A percentile compares a stretch with the other conserved stretches of the same genome.
These are phyloP conservation scores for Takifugu flavidus DNA, from an alignment of 2,113 vertebrate genomes.

Conservation along the genomic window DNA sequence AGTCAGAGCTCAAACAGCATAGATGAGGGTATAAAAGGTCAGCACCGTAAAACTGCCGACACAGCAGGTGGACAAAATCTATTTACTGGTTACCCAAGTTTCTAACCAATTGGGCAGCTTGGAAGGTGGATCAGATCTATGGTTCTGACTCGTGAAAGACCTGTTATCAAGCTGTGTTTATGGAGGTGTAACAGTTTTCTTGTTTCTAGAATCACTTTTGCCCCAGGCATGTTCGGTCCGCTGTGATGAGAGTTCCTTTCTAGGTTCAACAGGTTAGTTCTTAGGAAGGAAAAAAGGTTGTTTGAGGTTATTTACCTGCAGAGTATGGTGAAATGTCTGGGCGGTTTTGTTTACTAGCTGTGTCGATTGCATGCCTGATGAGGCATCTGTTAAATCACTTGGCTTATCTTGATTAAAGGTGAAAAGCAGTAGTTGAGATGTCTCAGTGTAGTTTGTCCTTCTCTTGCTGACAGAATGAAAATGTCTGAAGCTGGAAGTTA, in stretches of 20 bases:
- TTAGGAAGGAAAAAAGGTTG: conserved; percentile 19
- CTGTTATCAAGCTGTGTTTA: too few relatives aligned
- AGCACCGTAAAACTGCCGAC: too few relatives aligned
- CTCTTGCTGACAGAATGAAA: conserved; percentile 52
- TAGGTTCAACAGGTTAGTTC: conserved; percentile 16
- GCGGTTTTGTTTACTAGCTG: not conserved
- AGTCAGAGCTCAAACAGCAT: too few relatives aligned
- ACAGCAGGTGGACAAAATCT: too few relatives aligned
- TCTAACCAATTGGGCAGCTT: too few relatives aligned
- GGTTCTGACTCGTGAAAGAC: too few relatives aligned
- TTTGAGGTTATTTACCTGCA: conserved; percentile 6
- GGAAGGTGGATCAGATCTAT: too few relatives aligned
- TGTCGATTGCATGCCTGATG: not conserved
- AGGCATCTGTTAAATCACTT: not conserved
- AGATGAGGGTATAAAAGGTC: too few relatives aligned
- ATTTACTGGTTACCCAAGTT: too few relatives aligned
- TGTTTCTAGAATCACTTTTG: conserved; percentile 16
- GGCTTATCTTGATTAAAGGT: not conserved
- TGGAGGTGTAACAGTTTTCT: conserved; percentile 2
- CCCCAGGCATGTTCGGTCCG: conserved; percentile 35
- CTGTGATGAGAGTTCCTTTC: conserved; percentile 25
- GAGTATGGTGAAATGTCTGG: not conserved
- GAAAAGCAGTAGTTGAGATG: not conserved
- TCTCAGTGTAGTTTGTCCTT: conserved; percentile 3
- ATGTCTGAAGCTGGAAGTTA: conserved; percentile 65